Percentiles rank a stretch among this genome's conserved stretches.
phyloP scores from a whole-genome alignment of 1,140 invertebrate species.

The Drosophila virilis region DNA sequence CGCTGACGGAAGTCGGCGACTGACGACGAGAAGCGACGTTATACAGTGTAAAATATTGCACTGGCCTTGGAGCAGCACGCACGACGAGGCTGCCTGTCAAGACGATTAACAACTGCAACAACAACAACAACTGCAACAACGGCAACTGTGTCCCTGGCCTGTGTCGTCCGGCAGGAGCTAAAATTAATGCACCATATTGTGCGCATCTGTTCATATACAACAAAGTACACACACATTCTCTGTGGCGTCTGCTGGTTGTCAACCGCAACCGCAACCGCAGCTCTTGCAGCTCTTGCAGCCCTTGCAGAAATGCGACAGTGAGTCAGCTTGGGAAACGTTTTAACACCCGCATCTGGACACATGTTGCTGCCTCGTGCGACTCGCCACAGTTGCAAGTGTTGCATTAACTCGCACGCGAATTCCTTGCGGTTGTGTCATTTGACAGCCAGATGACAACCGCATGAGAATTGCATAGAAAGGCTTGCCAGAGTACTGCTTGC shows the following conservation, averaged over 20 bases:
- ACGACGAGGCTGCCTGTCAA: conserved; percentile 71
- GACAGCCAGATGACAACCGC: not conserved
- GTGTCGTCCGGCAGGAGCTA: conserved; percentile 59
- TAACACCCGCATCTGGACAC: conserved; percentile 45
- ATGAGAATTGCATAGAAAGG: too few species aligned
- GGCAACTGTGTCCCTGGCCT: conserved; percentile 62
- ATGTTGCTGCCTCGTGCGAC: conserved; percentile 33
- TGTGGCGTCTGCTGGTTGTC: conserved; percentile 76
- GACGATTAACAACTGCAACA: conserved; percentile 71
- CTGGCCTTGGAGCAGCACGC: conserved; percentile 78
- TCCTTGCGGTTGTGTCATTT: conserved; percentile 29
- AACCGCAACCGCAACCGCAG: conserved; percentile 63
- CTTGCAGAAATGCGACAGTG: conserved; percentile 31
- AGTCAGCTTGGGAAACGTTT: conserved; percentile 32
- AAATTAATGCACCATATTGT: conserved; percentile 75
- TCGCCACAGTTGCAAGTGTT: conserved; percentile 10
- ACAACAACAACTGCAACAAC: conserved; percentile 27
- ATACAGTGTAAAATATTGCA: conserved; percentile 75
- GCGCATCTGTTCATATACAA: conserved; percentile 63
- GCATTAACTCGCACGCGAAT: conserved; percentile 20
- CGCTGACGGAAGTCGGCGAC: conserved; percentile 67
- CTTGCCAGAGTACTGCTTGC: too few species aligned
- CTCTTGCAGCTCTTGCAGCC: conserved; percentile 6
- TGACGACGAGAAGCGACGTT: conserved; percentile 40
- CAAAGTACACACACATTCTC: conserved; percentile 48